These are phyloP conservation scores for Euphonia xanthogaster DNA, from an alignment of 2,797 vertebrate genomes.

Conservation along the genomic window DNA sequence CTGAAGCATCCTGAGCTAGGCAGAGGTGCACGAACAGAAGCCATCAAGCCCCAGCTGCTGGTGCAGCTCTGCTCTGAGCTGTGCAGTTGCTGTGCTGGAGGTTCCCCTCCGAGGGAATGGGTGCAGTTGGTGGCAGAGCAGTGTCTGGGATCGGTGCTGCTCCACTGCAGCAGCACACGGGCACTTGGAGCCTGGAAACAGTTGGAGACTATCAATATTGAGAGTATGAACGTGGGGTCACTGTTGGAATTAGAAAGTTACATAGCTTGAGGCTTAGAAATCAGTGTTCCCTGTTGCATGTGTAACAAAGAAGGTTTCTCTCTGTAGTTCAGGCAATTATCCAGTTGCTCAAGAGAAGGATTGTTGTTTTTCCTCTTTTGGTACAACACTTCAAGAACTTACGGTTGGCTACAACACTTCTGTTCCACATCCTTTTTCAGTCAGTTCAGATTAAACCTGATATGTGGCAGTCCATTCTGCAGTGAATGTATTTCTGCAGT, in stretches of 20 bases:
- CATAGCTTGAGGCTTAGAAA: conserved; percentile 51
- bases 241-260: conserved; percentile 13
- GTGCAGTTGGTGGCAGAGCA: background rate
- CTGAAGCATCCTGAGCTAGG: background rate
- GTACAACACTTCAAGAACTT: conserved; percentile 41
- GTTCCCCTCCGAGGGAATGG: background rate
- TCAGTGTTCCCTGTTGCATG: conserved; percentile 28
- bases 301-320: conserved; percentile 60
- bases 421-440: conserved; percentile 51
- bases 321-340: conserved; percentile 38
- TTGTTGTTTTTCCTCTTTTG: background rate
- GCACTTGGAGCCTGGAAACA: background rate
- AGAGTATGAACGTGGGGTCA: conserved; percentile 37
- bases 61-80: background rate
- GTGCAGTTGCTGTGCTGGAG: background rate
- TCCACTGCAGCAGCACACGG: background rate
- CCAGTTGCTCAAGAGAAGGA: conserved; percentile 12
- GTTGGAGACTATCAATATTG: background rate
- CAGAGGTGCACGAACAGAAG: background rate
- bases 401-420: conserved; percentile 26
- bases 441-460: conserved; percentile 54
- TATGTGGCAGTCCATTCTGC: background rate
- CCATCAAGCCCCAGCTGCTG: background rate
- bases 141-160: background rate
- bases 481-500: conserved; percentile 38